Evolutionary conservation across 1,140 invertebrate genomes (phyloP).

Genomic region (Vanessa tameamea): DNA sequence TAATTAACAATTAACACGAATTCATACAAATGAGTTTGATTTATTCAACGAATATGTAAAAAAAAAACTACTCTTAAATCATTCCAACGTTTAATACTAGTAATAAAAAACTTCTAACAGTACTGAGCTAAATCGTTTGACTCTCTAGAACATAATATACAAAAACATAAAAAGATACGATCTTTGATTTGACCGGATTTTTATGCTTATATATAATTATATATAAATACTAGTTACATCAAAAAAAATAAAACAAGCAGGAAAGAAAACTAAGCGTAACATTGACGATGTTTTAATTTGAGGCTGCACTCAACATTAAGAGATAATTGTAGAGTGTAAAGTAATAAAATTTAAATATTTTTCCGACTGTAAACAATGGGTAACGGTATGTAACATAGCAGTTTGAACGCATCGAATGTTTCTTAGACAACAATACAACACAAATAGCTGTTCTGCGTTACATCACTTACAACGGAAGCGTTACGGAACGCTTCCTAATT

Average conservation of each 20-base stretch:
- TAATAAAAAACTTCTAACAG: not conserved
- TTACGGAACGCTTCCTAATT: slow-evolving; percentile 23
- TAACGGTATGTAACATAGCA: slow-evolving; percentile 27
- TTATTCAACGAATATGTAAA: slow-evolving; percentile 1
- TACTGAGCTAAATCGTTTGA: not conserved
- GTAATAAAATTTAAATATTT: slow-evolving; percentile 10
- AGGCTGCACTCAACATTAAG: not conserved
- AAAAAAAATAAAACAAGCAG: not conserved
- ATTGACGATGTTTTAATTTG: slow-evolving; percentile 5
- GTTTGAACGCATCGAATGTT: slow-evolving; percentile 20
- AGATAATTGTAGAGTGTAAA: slow-evolving; percentile 2
- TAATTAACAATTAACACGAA: slow-evolving; percentile 1
- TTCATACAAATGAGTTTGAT: slow-evolving; percentile 8
- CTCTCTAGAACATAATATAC: slow-evolving; percentile 1
- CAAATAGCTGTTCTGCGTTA: slow-evolving; percentile 20
- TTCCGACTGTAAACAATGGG: slow-evolving; percentile 23
- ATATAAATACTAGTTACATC: not conserved
- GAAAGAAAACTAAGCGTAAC: not conserved
- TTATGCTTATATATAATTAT: not conserved
- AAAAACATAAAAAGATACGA: not conserved
- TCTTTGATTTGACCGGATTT: not conserved
- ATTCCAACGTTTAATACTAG: not conserved
- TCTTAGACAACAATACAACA: slow-evolving; percentile 29
- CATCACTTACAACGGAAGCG: slow-evolving; percentile 34
- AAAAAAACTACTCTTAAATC: not conserved